Evolutionary conservation across 2,888 invertebrate species (phyloP), one percentile per base, ranked within the genome.

Genomic region (Drosophila acutilabella): DNA sequence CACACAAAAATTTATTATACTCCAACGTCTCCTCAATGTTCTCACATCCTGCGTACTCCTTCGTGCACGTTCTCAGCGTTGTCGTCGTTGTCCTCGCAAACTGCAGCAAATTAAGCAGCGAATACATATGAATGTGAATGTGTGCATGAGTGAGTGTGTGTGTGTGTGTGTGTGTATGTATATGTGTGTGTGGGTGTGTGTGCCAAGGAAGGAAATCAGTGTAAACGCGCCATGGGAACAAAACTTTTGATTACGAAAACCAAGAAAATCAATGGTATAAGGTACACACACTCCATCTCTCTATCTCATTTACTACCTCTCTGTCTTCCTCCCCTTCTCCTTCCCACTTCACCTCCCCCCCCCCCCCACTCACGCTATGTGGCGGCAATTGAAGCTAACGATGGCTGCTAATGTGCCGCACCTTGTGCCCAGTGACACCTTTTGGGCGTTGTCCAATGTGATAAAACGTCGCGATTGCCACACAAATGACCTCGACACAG

Each of bases 1-100:
- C 81, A 87, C 86, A 83, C 84, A 87, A 79, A 87, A 88, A 89
- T 84, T 81, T 83, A 81, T 89, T 86, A 88, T 79, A 82, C 88
- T 82, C 79, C 72, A 81, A 73, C 68, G 78, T 72, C 72, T 73
- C 70, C 64, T 52, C 69, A 57, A 33, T 52, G 56, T 50, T 30
- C 41, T 38, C 40, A 33, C 8, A 16, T 26, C 13, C 42, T n/a
- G n/a, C 42, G 42, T 47, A 14, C 51, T 42, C 53, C 11, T 53
- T 40, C 59, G 30, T 30, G 30, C 33, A 5, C 59, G 44, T 40
- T 45, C 45, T 42, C 67, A 38, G 51, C n/a, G 26, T 20, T 16
- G 51, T 38, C 38, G 58, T 52, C 44, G 56, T 42, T 41, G 54
- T 61, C 53, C 65, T 52, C 41, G 74, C 74, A 72, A 79, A 75